Conservation (phyloP, 2,888 invertebrate species). For the Chorisops tibialis region DNA sequence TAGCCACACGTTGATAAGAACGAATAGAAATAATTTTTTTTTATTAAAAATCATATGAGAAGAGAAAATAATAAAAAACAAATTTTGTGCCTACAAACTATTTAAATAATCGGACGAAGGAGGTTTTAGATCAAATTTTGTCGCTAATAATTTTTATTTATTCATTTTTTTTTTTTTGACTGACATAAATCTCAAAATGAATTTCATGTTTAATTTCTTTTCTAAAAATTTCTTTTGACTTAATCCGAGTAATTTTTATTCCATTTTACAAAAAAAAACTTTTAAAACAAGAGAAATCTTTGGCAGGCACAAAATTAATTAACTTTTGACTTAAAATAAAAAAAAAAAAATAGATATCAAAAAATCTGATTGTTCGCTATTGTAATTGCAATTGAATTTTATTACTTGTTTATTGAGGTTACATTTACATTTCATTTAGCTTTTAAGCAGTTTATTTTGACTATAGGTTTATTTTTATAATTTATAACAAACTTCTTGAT, state of each 20-base stretch:
- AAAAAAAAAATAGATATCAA: no score
- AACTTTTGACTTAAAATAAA: neutral
- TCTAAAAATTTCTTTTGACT: neutral
- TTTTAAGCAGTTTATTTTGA: no score
- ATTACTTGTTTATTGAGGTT: no score
- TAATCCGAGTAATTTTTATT: neutral
- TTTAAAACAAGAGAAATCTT: neutral
- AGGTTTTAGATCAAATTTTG: slow-evolving; percentile 24
- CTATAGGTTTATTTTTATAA: no score
- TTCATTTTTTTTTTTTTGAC: slow-evolving; percentile 13
- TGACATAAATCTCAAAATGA: neutral
- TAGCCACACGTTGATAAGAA: neutral
- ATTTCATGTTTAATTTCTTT: slow-evolving; percentile 2
- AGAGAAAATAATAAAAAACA: slow-evolving; percentile 23
- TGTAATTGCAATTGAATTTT: no score
- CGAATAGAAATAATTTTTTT: neutral
- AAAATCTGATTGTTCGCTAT: no score
- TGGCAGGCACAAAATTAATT: slow-evolving; percentile 31
- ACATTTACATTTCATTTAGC: no score
- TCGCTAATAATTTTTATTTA: slow-evolving; percentile 32
- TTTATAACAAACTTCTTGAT: no score
- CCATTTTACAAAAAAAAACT: neutral
- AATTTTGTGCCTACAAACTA: slow-evolving; percentile 32
- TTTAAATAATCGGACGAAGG: slow-evolving; percentile 1
- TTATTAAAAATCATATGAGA: slow-evolving; percentile 1